Conservation (phyloP, 2,888 invertebrate genomes). For the Selenia dentaria region DNA sequence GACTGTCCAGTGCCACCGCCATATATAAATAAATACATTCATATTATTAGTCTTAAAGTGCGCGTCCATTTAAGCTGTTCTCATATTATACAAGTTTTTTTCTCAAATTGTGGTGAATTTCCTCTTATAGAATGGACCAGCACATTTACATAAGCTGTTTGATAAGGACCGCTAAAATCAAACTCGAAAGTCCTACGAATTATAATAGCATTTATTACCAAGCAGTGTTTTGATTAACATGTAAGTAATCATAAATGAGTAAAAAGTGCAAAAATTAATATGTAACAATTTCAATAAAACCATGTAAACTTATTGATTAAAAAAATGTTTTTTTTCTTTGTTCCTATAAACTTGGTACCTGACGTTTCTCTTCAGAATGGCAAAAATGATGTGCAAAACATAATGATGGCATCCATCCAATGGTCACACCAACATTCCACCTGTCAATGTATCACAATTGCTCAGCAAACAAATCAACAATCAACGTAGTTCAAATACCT, state of each 20-base stretch:
- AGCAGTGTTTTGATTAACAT: slow-evolving; percentile 80
- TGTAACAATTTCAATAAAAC: slow-evolving; percentile 83
- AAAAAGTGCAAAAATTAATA: slow-evolving; percentile 83
- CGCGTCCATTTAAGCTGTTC: slow-evolving; percentile 42
- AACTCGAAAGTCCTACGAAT: slow-evolving; percentile 69
- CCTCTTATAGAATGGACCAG: slow-evolving; percentile 44
- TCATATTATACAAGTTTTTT: slow-evolving; percentile 36
- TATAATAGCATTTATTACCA: slow-evolving; percentile 84
- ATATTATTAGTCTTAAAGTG: slow-evolving; percentile 43
- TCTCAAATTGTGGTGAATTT: slow-evolving; percentile 41
- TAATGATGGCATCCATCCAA: slow-evolving; percentile 55
- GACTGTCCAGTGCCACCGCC: slow-evolving; percentile 41
- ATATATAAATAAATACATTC: slow-evolving; percentile 39
- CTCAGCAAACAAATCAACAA: too few species aligned
- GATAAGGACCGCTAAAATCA: slow-evolving; percentile 69
- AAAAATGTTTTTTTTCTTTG: slow-evolving; percentile 53
- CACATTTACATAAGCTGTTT: slow-evolving; percentile 63
- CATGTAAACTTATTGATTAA: slow-evolving; percentile 78
- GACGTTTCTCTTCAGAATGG: slow-evolving; percentile 45
- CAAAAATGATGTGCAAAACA: slow-evolving; percentile 41
- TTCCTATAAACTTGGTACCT: slow-evolving; percentile 15
- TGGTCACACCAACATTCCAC: slow-evolving; percentile 52
- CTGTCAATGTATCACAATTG: slow-evolving; percentile 47
- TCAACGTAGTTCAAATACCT: too few species aligned
- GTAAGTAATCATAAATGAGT: slow-evolving; percentile 72